Conservation (phyloP, 2,113 vertebrate genomes). For the Pagrus major region DNA sequence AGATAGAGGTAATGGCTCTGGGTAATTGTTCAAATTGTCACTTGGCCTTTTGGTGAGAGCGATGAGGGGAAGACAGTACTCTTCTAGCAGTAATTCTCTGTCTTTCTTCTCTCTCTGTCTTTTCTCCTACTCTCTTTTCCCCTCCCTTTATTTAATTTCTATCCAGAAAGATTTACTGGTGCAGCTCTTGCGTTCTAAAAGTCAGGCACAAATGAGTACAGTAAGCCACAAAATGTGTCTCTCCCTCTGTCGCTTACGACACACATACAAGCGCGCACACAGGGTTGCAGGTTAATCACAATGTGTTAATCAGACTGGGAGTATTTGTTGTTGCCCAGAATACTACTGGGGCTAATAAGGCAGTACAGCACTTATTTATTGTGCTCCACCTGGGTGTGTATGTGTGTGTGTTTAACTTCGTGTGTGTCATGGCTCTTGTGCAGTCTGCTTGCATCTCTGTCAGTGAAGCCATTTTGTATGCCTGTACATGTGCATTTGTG, state of each 20-base stretch:
- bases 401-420: background rate
- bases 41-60: constrained; percentile 84
- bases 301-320: constrained; percentile 84
- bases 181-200: constrained; percentile 43
- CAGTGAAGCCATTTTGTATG: background rate
- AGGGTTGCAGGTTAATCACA: constrained; percentile 28
- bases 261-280: constrained; percentile 5
- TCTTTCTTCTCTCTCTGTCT: constrained; percentile 54
- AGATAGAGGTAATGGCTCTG: constrained; percentile 79
- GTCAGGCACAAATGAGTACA: constrained; percentile 48
- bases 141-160: constrained; percentile 63
- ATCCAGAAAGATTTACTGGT: constrained; percentile 57
- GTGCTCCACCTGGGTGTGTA: constrained; percentile 39
- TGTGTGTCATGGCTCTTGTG: background rate
- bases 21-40: constrained; percentile 87
- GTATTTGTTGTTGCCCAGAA: constrained; percentile 79
- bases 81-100: constrained; percentile 68
- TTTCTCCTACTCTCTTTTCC: constrained; percentile 34
- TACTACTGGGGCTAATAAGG: constrained; percentile 71
- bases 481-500: background rate
- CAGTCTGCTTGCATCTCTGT: background rate
- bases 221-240: constrained; percentile 7
- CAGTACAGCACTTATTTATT: constrained; percentile 59
- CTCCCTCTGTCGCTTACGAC: constrained; percentile 17
- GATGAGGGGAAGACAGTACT: constrained; percentile 73